Evolutionary conservation across 2,797 vertebrate genomes (phyloP), one percentile per base, ranked within the genome.

Genomic region (Molothrus ater): DNA sequence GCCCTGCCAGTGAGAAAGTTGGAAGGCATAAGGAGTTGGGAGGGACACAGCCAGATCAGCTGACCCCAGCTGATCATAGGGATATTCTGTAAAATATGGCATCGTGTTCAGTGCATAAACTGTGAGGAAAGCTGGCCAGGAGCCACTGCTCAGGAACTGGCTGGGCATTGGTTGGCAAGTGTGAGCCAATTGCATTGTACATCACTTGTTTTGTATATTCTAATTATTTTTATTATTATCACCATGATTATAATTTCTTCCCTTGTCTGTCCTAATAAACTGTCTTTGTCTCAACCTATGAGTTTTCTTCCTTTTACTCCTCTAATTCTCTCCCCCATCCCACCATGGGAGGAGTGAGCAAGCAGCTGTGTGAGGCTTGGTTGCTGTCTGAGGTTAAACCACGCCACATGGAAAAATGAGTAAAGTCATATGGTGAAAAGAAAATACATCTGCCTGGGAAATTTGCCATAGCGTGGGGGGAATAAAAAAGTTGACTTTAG

Each of bases 381-480:
- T 56, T 38, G 32, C 47, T 92, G 60, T 63, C 72, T 78, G 60
- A 66, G 42, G 18, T 87, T 78, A 82, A 66, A 22, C 79, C 32
- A 78, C 0, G 2, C 42, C 54, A 50, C 60, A 34, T 82, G 73
- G 80, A 95, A 94, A 92, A 96, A 73, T 48, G 28, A 79, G 32
- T 93, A 61, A 90, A 88, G 63, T 94, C 63, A 34, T 86, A 95
- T 36, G 64, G 32, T 88, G 59, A 73, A 86, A 93, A 90, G 69
- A 91, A 95, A 95, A 92, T 70, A 90, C 85, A 82, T 96, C 82
- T 88, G 86, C 53, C 80, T 93, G 85, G 92, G 90, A 96, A 96
- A 92, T 90, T 75, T 96, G 82, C 88, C 88, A 47, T 76, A 43
- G 60, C 0, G 0, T 80, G 20, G 36, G 40, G 36, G 2, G 7